Base-by-base conservation (phyloP, 2,888 invertebrate species). In the Mechanitis mazaeus region DNA sequence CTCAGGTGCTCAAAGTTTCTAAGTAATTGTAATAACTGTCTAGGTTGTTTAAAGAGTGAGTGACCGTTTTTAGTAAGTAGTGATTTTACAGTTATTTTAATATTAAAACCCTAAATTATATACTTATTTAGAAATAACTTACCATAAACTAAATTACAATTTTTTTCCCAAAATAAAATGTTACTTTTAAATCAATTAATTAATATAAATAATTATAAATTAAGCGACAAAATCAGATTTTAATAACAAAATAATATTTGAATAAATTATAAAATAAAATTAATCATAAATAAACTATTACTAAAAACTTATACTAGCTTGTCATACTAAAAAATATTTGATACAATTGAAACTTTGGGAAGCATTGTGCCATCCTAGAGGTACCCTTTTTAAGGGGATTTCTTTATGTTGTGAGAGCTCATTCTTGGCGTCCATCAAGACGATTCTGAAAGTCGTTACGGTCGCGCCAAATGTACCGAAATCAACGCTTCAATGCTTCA, bases 351-450 rank as follows among this genome's bases (percentile, higher is more conserved):
- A 61, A 69, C 61, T 76, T 79, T 77, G 74, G 68, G 72, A 45
- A 7, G 46, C 64, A 69, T 58, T 71, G 71, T 80, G 81, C 84
- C 81, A 83, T 85, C 86, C 87, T 79, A 79, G 76, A 78, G 86
- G 83, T 88, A 88, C 88, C 90, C 89, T 89, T 90, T 89, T 89
- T 89, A 88, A 89, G 89, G 88, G 90, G 88, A 88, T 91, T 91
- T 89, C 90, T 90, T 91, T 89, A 90, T 89, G 90, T 87, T 87
- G 87, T 90, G 89, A 89, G 89, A 90, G 91, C 88, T 91, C 91
- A 91, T 91, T 91, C 87, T 83, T 87, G 91, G 91, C 91, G 92
- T 92, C 92, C 92, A 92, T 92, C 92, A 92, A 90, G 91, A 89
- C 92, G 87, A 92, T 92, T 92, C 91, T 84, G 84, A 84, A 85